Percentiles rank a stretch among this genome's conserved stretches.
Conservation (phyloP, 2,797 vertebrate genomes). For the Mareca penelope region DNA sequence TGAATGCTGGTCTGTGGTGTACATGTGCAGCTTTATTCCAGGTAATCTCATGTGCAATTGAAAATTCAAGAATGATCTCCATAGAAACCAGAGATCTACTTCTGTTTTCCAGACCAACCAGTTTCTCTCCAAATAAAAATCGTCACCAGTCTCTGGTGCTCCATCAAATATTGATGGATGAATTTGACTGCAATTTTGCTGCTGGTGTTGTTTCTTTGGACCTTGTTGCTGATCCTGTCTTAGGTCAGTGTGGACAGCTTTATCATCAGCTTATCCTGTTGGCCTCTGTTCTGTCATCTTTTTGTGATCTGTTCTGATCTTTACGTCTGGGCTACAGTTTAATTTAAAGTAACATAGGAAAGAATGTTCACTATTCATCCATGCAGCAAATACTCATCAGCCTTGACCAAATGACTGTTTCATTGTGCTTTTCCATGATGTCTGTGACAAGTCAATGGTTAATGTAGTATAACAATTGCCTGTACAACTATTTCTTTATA, state of each 20-base stretch:
- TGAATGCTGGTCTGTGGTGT: background rate
- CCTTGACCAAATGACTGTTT: background rate
- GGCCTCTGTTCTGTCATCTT: background rate
- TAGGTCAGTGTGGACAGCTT: background rate
- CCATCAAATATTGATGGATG: background rate
- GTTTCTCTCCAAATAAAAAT: background rate
- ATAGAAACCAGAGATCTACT: background rate
- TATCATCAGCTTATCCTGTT: background rate
- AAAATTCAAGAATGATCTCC: background rate
- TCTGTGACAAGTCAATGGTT: background rate
- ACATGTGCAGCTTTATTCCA: too few relatives aligned
- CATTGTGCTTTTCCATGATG: background rate
- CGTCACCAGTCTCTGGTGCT: background rate
- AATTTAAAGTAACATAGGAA: background rate
- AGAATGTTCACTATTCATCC: background rate
- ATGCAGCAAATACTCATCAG: background rate
- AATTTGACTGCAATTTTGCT: background rate
- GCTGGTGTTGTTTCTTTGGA: background rate
- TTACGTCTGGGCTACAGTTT: background rate
- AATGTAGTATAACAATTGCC: background rate
- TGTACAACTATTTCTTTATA: background rate
- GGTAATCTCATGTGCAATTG: background rate
- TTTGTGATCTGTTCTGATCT: background rate
- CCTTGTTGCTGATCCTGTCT: background rate
- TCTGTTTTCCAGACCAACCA: background rate